phyloP scores from a whole-genome alignment of 2,113 vertebrate species.

The Hippocampus guttulatus region DNA sequence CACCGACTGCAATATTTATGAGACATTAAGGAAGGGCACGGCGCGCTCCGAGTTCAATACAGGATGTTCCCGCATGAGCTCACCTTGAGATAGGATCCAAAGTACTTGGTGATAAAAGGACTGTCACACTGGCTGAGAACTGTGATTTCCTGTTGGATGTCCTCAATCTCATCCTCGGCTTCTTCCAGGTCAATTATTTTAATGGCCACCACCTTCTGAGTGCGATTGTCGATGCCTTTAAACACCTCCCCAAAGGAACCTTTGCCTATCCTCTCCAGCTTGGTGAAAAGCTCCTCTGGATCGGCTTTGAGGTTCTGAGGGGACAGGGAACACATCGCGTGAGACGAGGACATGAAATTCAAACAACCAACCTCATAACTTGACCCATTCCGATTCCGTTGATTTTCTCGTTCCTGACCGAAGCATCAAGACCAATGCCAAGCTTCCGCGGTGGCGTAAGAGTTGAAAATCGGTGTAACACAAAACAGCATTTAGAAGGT shows the following conservation, averaged over 20 bases:
- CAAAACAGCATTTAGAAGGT: conserved; percentile 20
- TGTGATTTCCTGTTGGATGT: conserved; percentile 98
- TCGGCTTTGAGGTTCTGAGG: conserved; percentile 85
- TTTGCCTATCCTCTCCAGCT: conserved; percentile 94
- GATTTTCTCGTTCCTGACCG: neutral
- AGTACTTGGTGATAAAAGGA: conserved; percentile 96
- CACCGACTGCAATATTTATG: neutral
- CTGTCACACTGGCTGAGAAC: conserved; percentile 99
- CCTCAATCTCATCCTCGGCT: conserved; percentile 98
- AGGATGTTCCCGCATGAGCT: conserved; percentile 35
- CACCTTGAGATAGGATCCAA: conserved; percentile 97
- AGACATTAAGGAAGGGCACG: neutral
- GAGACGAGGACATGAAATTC: neutral
- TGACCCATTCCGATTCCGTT: neutral
- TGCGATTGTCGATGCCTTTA: conserved; percentile 97
- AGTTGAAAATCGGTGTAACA: neutral
- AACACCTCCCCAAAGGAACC: conserved; percentile 98
- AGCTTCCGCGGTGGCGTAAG: neutral
- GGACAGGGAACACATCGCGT: neutral
- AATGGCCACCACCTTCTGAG: conserved; percentile 96
- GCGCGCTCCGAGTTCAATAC: neutral
- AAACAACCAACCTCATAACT: neutral
- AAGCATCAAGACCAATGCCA: neutral
- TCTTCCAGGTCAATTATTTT: conserved; percentile 99
- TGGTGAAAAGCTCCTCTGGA: conserved; percentile 93